Percentiles rank a stretch among this genome's conserved stretches.
phyloP scores from a whole-genome alignment of 2,888 invertebrate genomes.

The Philhelius pedissequus region DNA sequence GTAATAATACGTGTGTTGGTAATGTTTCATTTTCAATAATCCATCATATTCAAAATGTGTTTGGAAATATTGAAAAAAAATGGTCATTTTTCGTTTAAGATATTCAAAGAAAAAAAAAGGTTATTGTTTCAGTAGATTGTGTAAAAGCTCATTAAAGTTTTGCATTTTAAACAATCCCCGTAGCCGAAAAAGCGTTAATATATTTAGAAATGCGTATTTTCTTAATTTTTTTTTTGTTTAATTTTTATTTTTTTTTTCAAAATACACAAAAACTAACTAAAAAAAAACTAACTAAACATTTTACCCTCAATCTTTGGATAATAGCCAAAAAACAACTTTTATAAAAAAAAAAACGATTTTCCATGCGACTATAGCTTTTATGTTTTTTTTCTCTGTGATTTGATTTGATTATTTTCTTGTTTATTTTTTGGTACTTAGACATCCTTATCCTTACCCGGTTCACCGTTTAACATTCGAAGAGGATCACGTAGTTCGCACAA shows the following conservation, averaged over 20 bases:
- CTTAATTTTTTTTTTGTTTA: slow-evolving; percentile 63
- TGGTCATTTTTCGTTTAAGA: neutral
- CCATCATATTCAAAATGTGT: too few species aligned
- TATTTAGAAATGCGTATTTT: neutral
- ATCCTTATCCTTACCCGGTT: slow-evolving; percentile 97
- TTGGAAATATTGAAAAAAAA: neutral
- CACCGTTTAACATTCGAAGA: slow-evolving; percentile 95
- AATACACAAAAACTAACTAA: slow-evolving; percentile 49
- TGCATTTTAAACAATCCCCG: neutral
- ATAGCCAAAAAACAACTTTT: neutral
- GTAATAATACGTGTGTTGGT: too few species aligned
- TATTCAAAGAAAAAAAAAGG: too few species aligned
- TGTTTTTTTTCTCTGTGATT: slow-evolving; percentile 64
- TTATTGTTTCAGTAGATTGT: neutral
- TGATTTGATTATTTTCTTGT: slow-evolving; percentile 67
- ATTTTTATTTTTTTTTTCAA: slow-evolving; percentile 72
- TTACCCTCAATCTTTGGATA: neutral
- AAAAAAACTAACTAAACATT: neutral
- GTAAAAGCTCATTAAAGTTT: neutral
- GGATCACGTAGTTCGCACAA: slow-evolving; percentile 94
- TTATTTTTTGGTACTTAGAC: slow-evolving; percentile 82
- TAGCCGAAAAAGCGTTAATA: neutral
- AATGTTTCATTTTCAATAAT: neutral
- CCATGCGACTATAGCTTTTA: slow-evolving; percentile 58
- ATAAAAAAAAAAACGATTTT: slow-evolving; percentile 18